Evolutionary conservation across 2,113 vertebrate genomes (phyloP).

Genomic region (Rhineura floridana): DNA sequence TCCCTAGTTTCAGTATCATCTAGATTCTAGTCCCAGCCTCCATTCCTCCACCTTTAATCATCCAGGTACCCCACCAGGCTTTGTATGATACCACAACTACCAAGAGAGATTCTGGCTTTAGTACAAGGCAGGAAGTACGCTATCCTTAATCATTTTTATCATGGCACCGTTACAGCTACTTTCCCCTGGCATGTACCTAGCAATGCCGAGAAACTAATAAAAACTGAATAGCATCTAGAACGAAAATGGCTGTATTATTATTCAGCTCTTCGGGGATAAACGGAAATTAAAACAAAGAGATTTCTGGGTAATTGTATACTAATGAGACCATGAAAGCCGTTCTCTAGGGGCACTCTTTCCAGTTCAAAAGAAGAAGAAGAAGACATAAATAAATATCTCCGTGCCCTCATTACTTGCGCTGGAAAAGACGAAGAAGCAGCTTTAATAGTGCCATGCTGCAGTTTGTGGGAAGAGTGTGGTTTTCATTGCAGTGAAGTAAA

Average conservation of each 20-base stretch:
- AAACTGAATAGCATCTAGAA: not conserved
- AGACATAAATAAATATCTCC: conserved; percentile 2
- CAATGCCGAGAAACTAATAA: conserved; percentile 25
- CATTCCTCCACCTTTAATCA: not conserved
- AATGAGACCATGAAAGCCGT: conserved; percentile 1
- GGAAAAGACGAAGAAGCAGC: not conserved
- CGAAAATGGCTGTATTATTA: conserved; percentile 27
- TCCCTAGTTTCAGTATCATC: not conserved
- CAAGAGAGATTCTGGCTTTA: not conserved
- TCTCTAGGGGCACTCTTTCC: conserved; percentile 23
- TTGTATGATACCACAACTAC: not conserved
- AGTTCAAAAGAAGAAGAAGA: conserved; percentile 26
- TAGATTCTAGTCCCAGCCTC: not conserved
- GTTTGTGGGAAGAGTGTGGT: not conserved
- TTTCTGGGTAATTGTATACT: conserved; percentile 32
- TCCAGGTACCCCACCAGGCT: not conserved
- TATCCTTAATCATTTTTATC: not conserved
- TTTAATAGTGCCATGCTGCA: not conserved
- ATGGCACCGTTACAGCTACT: not conserved
- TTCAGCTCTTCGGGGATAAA: conserved; percentile 25
- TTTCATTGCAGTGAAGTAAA: not conserved
- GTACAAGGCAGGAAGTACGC: not conserved
- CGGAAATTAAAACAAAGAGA: conserved; percentile 36
- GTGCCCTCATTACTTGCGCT: conserved; percentile 24
- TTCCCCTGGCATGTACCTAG: conserved; percentile 1